These are phyloP conservation scores for Murina feae DNA, from an alignment of 2,113 vertebrate species.

Conservation along the genomic window DNA sequence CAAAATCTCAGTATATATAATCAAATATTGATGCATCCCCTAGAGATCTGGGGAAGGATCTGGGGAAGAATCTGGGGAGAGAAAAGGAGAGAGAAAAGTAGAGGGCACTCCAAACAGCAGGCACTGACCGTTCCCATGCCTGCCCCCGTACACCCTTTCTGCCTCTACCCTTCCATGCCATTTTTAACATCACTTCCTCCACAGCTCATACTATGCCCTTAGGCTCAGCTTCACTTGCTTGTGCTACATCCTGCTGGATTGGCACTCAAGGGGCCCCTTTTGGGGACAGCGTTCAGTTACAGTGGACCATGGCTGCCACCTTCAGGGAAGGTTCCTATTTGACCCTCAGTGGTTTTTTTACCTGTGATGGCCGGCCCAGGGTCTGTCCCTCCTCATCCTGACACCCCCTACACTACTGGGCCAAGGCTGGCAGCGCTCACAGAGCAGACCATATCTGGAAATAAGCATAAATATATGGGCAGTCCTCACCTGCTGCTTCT, in stretches of 20 bases:
- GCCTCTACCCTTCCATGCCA: background rate
- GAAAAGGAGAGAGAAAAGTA: background rate
- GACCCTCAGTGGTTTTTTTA: background rate
- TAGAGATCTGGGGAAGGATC: background rate
- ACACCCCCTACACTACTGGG: background rate
- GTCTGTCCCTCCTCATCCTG: too few relatives aligned
- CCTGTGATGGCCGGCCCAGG: background rate
- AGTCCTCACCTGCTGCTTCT: background rate
- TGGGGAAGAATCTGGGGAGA: too few relatives aligned
- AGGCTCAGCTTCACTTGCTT: constrained; percentile 34
- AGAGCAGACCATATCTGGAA: background rate
- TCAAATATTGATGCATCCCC: background rate
- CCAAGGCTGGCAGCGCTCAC: background rate
- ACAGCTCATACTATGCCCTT: background rate
- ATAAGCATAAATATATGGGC: background rate
- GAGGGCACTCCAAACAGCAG: background rate
- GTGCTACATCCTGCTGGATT: background rate
- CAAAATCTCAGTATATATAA: background rate
- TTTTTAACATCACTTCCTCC: background rate
- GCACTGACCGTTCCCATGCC: fast-evolving
- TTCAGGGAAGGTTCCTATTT: background rate
- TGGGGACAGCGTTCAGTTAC: background rate
- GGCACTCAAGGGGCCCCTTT: background rate
- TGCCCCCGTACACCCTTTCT: fast-evolving
- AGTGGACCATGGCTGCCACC: background rate